Conservation (phyloP, 1,140 invertebrate species). For the Myzus persicae region DNA sequence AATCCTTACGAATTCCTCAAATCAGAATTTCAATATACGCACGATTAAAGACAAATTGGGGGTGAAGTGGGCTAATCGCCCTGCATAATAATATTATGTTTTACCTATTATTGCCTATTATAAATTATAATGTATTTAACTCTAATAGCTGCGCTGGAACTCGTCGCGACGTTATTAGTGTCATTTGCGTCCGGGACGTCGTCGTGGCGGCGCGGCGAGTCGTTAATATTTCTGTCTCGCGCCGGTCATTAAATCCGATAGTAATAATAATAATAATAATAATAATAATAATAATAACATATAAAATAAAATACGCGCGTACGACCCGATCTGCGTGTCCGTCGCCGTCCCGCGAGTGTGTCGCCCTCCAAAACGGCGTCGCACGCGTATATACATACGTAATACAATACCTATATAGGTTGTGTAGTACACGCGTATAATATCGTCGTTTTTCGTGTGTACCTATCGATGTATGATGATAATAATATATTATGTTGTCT, state of each 20-base stretch:
- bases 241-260: conserved; percentile 8
- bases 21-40: neutral
- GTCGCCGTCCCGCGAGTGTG: neutral
- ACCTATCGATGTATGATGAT: neutral
- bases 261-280: neutral
- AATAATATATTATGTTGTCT: neutral
- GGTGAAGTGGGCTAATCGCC: neutral
- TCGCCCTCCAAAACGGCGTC: neutral
- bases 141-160: neutral
- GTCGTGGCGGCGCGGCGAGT: neutral
- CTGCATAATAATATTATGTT: neutral
- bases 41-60: neutral
- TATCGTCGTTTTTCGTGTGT: neutral
- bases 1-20: neutral
- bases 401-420: neutral
- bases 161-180: neutral
- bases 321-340: neutral
- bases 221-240: conserved; percentile 16
- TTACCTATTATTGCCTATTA: neutral
- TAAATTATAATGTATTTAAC: too few relatives aligned
- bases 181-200: conserved; percentile 8
- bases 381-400: neutral
- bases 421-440: neutral
- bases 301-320: neutral
- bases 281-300: neutral